A percentile compares a stretch with the other conserved stretches of the same genome.
These are phyloP conservation scores for Leptopilina syphax DNA, from an alignment of 2,888 invertebrate genomes.

Conservation along the genomic window DNA sequence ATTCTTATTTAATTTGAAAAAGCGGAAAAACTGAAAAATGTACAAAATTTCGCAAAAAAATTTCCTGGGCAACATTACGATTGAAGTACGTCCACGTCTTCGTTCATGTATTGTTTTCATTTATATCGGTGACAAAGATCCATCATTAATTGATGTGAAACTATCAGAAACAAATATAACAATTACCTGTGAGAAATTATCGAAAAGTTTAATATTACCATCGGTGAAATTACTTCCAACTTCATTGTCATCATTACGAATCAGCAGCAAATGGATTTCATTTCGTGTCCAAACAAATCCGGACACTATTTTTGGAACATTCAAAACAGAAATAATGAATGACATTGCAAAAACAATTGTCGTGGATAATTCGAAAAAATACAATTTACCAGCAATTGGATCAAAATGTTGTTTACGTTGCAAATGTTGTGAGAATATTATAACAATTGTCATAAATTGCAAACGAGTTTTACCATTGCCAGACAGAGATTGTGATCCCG, in stretches of 20 bases:
- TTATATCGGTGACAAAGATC: constrained; percentile 58
- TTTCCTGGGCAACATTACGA: constrained; percentile 59
- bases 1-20: neutral
- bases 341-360: constrained; percentile 44
- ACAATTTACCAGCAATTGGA: constrained; percentile 59
- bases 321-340: constrained; percentile 66
- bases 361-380: constrained; percentile 44
- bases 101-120: constrained; percentile 71
- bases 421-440: constrained; percentile 65
- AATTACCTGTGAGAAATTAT: constrained; percentile 59
- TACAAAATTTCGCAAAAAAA: constrained; percentile 51
- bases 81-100: constrained; percentile 70
- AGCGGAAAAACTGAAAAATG: constrained; percentile 4
- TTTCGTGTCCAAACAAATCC: constrained; percentile 71
- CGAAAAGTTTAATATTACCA: constrained; percentile 60
- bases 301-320: constrained; percentile 66
- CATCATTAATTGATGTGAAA: constrained; percentile 61
- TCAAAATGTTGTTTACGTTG: constrained; percentile 61
- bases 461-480: constrained; percentile 70
- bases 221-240: constrained; percentile 66
- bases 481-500: constrained; percentile 67
- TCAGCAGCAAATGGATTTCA: constrained; percentile 68
- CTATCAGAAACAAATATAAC: constrained; percentile 65
- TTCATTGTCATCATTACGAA: constrained; percentile 67
- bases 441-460: constrained; percentile 64